phyloP scores from a whole-genome alignment of 2,888 invertebrate species.

The Colostygia pectinataria region DNA sequence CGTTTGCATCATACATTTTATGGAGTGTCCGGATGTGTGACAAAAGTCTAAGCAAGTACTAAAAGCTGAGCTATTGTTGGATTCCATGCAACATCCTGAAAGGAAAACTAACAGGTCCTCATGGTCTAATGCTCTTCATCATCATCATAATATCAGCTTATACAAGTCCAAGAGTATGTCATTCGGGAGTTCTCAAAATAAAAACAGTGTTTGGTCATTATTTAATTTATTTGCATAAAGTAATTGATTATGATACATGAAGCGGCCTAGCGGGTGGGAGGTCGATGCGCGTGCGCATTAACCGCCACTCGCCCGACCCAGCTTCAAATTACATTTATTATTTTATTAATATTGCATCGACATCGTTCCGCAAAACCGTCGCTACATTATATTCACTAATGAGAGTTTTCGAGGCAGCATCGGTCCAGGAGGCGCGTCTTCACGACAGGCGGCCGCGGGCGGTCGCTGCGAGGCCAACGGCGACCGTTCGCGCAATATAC shows the following conservation, averaged over 20 bases:
- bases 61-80: too few relatives aligned
- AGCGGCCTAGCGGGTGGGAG: constrained; percentile 62
- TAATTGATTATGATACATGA: constrained; percentile 83
- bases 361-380: constrained; percentile 71
- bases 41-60: too few relatives aligned
- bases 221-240: constrained; percentile 79
- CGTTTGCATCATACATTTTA: too few relatives aligned
- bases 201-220: constrained; percentile 17
- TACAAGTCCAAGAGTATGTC: background rate
- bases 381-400: constrained; percentile 79
- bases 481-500: constrained; percentile 73
- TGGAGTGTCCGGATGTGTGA: too few relatives aligned
- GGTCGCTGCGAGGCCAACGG: constrained; percentile 58
- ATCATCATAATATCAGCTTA: too few relatives aligned
- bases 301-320: constrained; percentile 52
- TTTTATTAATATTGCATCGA: constrained; percentile 75
- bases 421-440: constrained; percentile 62
- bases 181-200: background rate
- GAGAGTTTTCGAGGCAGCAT: constrained; percentile 78
- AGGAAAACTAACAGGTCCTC: too few relatives aligned
- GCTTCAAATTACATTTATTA: constrained; percentile 75
- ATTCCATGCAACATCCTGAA: too few relatives aligned
- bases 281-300: constrained; percentile 55
- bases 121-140: too few relatives aligned
- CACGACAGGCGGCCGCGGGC: constrained; percentile 54